Base-by-base conservation (phyloP, 2,888 invertebrate genomes). In the Mesorhabditis belari region DNA sequence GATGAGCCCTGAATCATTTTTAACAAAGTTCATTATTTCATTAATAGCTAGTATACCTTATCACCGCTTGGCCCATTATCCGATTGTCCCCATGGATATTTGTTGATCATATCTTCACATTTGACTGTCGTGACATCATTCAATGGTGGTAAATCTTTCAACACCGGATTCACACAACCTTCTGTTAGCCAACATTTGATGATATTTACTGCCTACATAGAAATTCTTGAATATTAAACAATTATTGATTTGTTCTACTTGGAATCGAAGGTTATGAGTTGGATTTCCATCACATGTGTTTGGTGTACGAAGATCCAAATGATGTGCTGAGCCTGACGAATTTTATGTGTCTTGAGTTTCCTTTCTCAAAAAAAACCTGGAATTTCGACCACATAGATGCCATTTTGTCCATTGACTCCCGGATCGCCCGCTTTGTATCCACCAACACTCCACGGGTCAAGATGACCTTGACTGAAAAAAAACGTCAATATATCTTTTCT, bases 381-480 rank as follows among this genome's bases (percentile, higher is more conserved):
- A 17, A 73, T 71, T 25, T 64, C 61, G 5, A 63, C 19, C 0
- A 66, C 64, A 55, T 69, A 70, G 49, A 73, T 64, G 50, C 68
- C 67, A 24, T 65, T 63, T 0, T 62, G 29, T 0, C 55, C 25
- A 24, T 66, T 59, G 44, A 26, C 60, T 21, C 55, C 50, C 17
- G 55, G 55, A 1, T 55, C 29, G 54, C 12, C 25, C 21, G 54
- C 12, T 49, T 57, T 60, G 67, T 71, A 77, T 3, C 85, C 85
- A 5, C 84, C 84, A 4, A 82, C 81, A 24, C 81, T 82, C 85
- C 85, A 85, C 4, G 85, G 85, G 65, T 85, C 85, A 55, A 84
- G 71, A 57, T 75, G 66, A 17, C 85, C 85, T 76, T 85, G 85
- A 65, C 83, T 83, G 75, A 61, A 79, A 64, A 58, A 49, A 2